Percentiles rank a stretch among this genome's conserved stretches.
phyloP scores from a whole-genome alignment of 1,140 invertebrate species.

The Mycetomoellerius zeteki region DNA sequence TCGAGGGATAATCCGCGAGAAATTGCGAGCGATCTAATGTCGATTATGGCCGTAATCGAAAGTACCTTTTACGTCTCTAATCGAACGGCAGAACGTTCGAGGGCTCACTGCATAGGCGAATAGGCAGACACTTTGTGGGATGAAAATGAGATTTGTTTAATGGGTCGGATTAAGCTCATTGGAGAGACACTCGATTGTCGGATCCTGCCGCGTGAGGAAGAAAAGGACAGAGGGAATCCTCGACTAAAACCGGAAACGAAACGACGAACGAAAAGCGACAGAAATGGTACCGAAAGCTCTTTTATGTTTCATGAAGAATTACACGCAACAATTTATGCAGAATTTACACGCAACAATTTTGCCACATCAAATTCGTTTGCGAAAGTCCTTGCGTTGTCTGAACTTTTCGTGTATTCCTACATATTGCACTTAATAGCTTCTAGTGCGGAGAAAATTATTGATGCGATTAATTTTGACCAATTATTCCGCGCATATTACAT shows the following conservation, averaged over 20 bases:
- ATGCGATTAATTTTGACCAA: constrained; percentile 12
- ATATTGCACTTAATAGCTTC: neutral
- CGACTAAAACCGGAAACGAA: neutral
- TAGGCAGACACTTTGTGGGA: constrained; percentile 14
- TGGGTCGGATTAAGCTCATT: constrained; percentile 40
- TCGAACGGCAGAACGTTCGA: constrained; percentile 13
- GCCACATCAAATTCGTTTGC: constrained; percentile 68
- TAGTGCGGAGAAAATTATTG: neutral
- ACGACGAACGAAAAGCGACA: constrained; percentile 15
- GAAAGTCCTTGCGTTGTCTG: neutral
- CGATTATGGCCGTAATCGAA: constrained; percentile 44
- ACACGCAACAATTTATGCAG: constrained; percentile 83
- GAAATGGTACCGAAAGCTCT: constrained; percentile 58
- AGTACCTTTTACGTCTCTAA: constrained; percentile 18
- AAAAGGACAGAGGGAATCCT: neutral
- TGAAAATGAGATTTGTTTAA: constrained; percentile 62
- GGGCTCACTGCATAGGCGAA: neutral
- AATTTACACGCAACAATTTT: constrained; percentile 83
- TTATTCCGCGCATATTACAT: constrained; percentile 13
- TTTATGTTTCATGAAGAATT: constrained; percentile 83
- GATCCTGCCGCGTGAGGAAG: neutral
- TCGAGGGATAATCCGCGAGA: constrained; percentile 44
- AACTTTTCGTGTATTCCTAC: neutral
- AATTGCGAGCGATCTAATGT: constrained; percentile 36
- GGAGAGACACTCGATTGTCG: neutral